phyloP scores from a whole-genome alignment of 1,140 invertebrate species.

The Scylla paramamosain region DNA sequence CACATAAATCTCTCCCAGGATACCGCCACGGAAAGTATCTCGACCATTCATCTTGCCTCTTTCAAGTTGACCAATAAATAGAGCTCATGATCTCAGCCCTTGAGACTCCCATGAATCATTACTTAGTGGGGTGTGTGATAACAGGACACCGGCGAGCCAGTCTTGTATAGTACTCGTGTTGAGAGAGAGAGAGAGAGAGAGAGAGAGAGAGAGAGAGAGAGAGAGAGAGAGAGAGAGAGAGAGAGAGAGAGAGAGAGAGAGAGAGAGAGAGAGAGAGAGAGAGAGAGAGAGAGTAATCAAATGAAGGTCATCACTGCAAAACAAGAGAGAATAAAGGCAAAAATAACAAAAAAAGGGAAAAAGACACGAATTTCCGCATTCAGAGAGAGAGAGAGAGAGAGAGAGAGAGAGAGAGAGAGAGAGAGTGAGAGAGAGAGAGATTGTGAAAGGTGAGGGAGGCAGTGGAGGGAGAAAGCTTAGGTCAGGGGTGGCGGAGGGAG shows the following conservation, averaged over 20 bases:
- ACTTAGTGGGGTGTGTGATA: background rate
- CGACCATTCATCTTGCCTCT: background rate
- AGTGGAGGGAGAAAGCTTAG: background rate
- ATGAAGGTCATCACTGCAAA: too few relatives aligned
- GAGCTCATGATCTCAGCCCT: background rate
- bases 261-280: constrained; percentile 20
- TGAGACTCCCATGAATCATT: background rate
- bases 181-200: background rate
- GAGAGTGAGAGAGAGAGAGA: background rate
- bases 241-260: constrained; percentile 20
- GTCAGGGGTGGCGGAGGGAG: background rate
- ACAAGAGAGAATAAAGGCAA: background rate
- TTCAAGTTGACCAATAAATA: background rate
- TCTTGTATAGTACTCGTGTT: background rate
- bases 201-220: constrained; percentile 9
- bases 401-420: constrained; percentile 38
- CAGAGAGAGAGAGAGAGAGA: constrained; percentile 44
- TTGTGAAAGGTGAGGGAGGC: background rate
- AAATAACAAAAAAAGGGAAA: background rate
- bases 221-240: constrained; percentile 18
- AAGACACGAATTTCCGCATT: background rate
- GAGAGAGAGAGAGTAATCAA: background rate
- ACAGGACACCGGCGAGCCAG: background rate
- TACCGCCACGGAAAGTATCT: background rate
- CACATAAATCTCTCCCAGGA: background rate